These are phyloP conservation scores for Aramus guarauna DNA, from an alignment of 2,113 vertebrate species.

Conservation along the genomic window DNA sequence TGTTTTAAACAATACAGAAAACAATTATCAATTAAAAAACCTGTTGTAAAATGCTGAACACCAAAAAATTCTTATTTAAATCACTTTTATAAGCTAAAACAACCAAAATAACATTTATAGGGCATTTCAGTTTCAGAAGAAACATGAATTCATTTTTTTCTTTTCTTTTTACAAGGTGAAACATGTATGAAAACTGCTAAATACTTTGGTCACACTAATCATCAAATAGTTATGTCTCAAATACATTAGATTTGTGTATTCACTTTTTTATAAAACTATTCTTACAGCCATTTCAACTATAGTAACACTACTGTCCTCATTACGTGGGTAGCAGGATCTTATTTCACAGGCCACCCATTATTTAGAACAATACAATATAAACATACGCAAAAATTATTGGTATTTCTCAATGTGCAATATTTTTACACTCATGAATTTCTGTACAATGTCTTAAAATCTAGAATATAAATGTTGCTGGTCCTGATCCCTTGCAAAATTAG, in stretches of 20 bases:
- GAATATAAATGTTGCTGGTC: constrained; percentile 94
- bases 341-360: constrained; percentile 87
- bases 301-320: constrained; percentile 93
- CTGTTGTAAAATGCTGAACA: constrained; percentile 84
- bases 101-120: constrained; percentile 78
- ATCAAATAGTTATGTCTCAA: constrained; percentile 83
- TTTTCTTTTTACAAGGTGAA: constrained; percentile 75
- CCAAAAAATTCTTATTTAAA: constrained; percentile 80
- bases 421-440: constrained; percentile 87
- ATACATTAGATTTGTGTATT: constrained; percentile 90
- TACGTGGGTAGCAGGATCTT: constrained; percentile 87
- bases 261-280: constrained; percentile 99
- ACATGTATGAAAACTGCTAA: constrained; percentile 83
- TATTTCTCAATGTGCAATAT: constrained; percentile 87
- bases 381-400: constrained; percentile 91
- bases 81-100: constrained; percentile 78
- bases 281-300: constrained; percentile 97
- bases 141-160: constrained; percentile 71
- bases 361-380: constrained; percentile 97
- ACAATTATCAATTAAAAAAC: constrained; percentile 90
- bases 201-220: constrained; percentile 87
- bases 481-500: constrained; percentile 87
- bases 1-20: constrained; percentile 85
- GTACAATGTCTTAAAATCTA: constrained; percentile 91
- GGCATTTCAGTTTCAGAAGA: constrained; percentile 70